Evolutionary conservation across 2,888 invertebrate species (phyloP).

Genomic region (Chrysina gloriosa): DNA sequence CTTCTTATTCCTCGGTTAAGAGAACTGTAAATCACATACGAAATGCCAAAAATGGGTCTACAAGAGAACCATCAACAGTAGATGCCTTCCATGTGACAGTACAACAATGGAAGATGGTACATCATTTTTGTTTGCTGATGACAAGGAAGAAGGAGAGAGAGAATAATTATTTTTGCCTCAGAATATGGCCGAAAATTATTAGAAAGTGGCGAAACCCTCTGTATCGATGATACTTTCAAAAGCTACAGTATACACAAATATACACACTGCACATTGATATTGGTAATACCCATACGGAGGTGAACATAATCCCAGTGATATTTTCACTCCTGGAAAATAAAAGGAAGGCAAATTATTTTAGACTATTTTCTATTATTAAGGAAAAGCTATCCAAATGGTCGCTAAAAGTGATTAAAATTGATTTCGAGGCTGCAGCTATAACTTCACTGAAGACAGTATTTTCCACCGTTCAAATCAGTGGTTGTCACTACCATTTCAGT

Average conservation of each 20-base stretch:
- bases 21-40: too few relatives aligned
- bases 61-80: too few relatives aligned
- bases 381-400: slow-evolving; percentile 3
- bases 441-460: slow-evolving; percentile 38
- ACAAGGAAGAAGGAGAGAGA: too few relatives aligned
- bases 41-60: too few relatives aligned
- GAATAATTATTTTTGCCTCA: too few relatives aligned
- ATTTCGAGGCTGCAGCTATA: slow-evolving; percentile 40
- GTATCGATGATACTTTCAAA: slow-evolving; percentile 11
- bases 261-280: slow-evolving; percentile 16
- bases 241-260: slow-evolving; percentile 14
- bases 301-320: slow-evolving; percentile 18
- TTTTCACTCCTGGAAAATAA: slow-evolving; percentile 16
- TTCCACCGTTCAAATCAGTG: slow-evolving; percentile 27
- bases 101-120: too few relatives aligned
- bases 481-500: slow-evolving; percentile 43
- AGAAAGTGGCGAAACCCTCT: too few relatives aligned
- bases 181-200: too few relatives aligned
- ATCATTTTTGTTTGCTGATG: too few relatives aligned
- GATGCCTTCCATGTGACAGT: too few relatives aligned
- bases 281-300: not conserved
- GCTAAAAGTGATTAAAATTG: slow-evolving; percentile 6
- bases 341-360: not conserved
- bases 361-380: slow-evolving; percentile 19
- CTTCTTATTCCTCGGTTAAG: too few relatives aligned